These are phyloP conservation scores for Calephelis nemesis DNA, from an alignment of 1,140 invertebrate genomes.

Conservation along the genomic window DNA sequence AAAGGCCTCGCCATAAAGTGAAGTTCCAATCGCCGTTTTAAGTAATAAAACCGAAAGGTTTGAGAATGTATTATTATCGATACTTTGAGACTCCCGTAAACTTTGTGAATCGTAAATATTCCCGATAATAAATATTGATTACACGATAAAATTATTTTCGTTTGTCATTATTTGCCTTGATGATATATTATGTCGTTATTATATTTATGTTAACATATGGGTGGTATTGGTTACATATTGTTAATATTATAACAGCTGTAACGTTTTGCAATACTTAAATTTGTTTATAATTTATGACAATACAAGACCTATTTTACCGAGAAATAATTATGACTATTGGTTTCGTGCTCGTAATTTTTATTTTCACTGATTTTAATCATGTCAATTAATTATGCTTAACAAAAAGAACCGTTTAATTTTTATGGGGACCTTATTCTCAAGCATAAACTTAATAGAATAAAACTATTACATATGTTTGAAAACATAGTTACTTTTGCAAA, in stretches of 20 bases:
- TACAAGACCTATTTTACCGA: too few species aligned
- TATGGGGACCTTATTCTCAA: too few species aligned
- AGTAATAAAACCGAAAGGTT: constrained; percentile 15
- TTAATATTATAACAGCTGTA: background rate
- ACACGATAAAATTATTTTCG: constrained; percentile 17
- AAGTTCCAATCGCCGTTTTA: constrained; percentile 7
- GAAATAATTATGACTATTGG: too few species aligned
- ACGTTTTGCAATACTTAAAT: too few species aligned
- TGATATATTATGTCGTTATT: constrained; percentile 13
- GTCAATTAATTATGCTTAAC: too few species aligned
- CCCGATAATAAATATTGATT: constrained; percentile 11
- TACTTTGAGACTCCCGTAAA: constrained; percentile 14
- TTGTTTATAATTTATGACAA: too few species aligned
- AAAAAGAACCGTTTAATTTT: too few species aligned
- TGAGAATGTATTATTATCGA: constrained; percentile 13
- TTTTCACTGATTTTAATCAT: too few species aligned
- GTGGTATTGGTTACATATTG: background rate
- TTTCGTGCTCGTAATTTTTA: too few species aligned
- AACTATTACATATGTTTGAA: too few species aligned
- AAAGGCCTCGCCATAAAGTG: constrained; percentile 2
- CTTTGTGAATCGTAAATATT: constrained; percentile 16
- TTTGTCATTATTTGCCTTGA: constrained; percentile 13
- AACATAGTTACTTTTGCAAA: too few species aligned
- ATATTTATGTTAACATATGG: constrained; percentile 3
- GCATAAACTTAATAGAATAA: too few species aligned